A percentile compares a stretch with the other conserved stretches of the same genome.
phyloP scores from a whole-genome alignment of 2,888 invertebrate genomes.

The Malacosoma neustria region DNA sequence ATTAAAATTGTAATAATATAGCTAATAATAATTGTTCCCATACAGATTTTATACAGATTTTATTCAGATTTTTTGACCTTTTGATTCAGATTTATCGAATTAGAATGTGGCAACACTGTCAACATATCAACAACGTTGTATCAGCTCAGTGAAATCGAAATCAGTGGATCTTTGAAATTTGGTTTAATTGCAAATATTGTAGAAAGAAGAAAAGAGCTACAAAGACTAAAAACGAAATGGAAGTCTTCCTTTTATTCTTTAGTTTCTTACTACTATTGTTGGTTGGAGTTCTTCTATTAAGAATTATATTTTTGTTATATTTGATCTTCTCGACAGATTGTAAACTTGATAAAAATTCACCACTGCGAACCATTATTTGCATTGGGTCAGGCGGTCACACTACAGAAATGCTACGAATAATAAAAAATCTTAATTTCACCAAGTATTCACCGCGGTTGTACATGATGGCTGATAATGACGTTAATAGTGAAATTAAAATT shows the following conservation, averaged over 20 bases:
- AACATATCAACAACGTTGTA: too few species aligned
- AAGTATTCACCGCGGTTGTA: conserved; percentile 85
- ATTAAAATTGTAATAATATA: too few species aligned
- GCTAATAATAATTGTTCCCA: too few species aligned
- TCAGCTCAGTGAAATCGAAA: too few species aligned
- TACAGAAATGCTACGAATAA: conserved; percentile 90
- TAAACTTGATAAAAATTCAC: conserved; percentile 21
- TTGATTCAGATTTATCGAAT: too few species aligned
- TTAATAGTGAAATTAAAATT: conserved; percentile 82
- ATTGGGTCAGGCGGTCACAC: conserved; percentile 95
- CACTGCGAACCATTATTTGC: conserved; percentile 74
- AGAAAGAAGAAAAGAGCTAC: too few species aligned
- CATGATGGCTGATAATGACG: conserved; percentile 85
- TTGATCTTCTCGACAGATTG: conserved; percentile 32
- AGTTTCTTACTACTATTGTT: conserved; percentile 7
- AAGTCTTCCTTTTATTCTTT: not conserved
- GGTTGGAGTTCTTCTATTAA: conserved; percentile 17
- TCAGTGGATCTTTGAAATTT: too few species aligned
- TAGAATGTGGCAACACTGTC: too few species aligned
- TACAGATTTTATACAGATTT: too few species aligned
- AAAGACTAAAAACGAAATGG: too few species aligned
- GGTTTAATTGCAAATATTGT: too few species aligned
- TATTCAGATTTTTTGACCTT: too few species aligned
- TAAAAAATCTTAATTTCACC: conserved; percentile 75
- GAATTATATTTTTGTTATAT: conserved; percentile 31